A percentile compares a stretch with the other conserved stretches of the same genome.
Evolutionary conservation across 2,113 vertebrate species (phyloP).

Genomic region (Setophaga petechia): DNA sequence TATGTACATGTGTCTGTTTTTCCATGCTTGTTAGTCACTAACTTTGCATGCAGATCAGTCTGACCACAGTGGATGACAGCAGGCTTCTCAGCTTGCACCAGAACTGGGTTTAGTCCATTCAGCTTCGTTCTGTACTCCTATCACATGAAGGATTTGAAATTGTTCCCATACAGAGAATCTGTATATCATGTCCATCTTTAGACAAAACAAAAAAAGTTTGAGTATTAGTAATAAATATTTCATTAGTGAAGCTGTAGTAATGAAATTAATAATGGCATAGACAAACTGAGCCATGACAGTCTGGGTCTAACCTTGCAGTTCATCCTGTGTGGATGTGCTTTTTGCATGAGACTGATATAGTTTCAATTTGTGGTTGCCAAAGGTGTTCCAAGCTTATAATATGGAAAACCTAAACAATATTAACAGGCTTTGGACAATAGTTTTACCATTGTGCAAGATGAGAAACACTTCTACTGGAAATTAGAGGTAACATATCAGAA

Average conservation of each 20-base stretch:
- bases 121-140: not conserved
- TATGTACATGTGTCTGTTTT: slow-evolving; percentile 74
- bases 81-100: not conserved
- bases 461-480: not conserved
- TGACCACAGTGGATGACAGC: not conserved
- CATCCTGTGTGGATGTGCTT: not conserved
- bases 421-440: not conserved
- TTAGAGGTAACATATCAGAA: not conserved
- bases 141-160: not conserved
- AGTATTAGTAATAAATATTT: not conserved
- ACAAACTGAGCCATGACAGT: not conserved
- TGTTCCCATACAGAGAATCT: not conserved
- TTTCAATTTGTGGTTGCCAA: not conserved
- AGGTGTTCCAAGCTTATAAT: not conserved
- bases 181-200: not conserved
- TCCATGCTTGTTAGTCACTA: not conserved
- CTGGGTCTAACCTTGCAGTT: not conserved
- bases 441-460: not conserved
- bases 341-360: not conserved
- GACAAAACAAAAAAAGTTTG: not conserved
- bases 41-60: not conserved
- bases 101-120: not conserved
- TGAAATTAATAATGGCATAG: not conserved
- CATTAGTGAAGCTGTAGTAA: not conserved
- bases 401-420: not conserved